These are phyloP conservation scores for Anoura caudifer DNA, from an alignment of 2,113 vertebrate species.

Conservation along the genomic window DNA sequence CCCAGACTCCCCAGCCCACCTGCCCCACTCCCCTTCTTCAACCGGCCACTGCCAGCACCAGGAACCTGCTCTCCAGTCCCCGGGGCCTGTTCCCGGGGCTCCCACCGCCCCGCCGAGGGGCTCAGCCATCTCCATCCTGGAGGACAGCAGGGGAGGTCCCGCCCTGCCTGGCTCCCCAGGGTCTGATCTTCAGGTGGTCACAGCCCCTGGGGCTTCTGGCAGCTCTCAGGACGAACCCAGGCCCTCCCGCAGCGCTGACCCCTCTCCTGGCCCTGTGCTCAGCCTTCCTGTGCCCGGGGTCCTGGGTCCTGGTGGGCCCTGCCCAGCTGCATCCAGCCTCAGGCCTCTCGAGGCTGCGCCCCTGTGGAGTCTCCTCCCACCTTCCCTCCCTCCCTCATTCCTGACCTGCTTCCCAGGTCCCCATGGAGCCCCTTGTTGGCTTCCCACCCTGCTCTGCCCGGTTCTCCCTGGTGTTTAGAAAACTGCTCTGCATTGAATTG, in stretches of 20 bases:
- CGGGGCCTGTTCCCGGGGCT: too few species aligned
- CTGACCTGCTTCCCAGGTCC: neutral
- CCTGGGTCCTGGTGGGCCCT: fast-evolving
- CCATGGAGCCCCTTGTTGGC: neutral
- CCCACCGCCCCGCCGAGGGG: neutral
- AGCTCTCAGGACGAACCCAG: neutral
- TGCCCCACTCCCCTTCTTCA: neutral
- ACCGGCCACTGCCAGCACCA: neutral
- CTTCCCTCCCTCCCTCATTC: neutral
- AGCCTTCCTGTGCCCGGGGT: neutral
- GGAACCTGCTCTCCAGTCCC: neutral
- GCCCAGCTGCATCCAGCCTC: neutral
- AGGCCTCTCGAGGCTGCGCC: neutral
- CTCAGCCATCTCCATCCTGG: neutral
- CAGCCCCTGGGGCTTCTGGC: fast-evolving
- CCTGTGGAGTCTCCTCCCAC: fast-evolving
- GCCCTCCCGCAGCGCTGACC: neutral
- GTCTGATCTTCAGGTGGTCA: neutral
- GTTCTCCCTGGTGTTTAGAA: neutral
- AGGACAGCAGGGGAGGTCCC: fast-evolving
- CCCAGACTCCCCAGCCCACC: neutral
- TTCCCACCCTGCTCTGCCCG: fast-evolving
- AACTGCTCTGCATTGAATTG: too few species aligned
- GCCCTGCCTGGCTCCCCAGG: neutral
- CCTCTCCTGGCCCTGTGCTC: neutral